Evolutionary conservation across 2,888 invertebrate species (phyloP), one percentile per base, ranked within the genome.

Genomic region (Lypha dubia): DNA sequence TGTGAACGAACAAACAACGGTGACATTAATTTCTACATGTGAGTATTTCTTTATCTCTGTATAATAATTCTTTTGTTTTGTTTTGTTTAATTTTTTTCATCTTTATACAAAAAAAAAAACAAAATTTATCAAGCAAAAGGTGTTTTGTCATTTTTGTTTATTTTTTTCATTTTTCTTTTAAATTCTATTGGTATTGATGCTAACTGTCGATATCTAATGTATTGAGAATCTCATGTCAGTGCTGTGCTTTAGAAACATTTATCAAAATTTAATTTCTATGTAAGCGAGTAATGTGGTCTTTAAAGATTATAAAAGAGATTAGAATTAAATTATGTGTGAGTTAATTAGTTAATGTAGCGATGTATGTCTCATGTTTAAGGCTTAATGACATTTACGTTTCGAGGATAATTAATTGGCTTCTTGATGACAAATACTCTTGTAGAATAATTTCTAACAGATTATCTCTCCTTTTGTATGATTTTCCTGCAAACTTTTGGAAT

Each of bases 1-100:
- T 80, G 84, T 74, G 80, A 84, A 84, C 76, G 79, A 85, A 71
- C 85, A 79, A 81, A 80, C 73, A 81, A 80, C 73, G 87, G 87
- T 89, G 89, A 88, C 89, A 88, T 89, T 89, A 89, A 89, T 89
- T 89, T 88, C 88, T 86, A 87, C 87, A 87, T 88, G 88, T 88
- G 88, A 88, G 88, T 88, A 88, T 87, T 88, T 88, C 87, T 67
- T 46, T 24, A 53, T 11, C 22, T 73, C 1, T 24, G 35, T 86
- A 81, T 60, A 32, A 73, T 79, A 83, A n/a, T 83, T 85, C 75
- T 79, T 32, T 83, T 63, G 15, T 56, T 24, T 49, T n/a, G n/a
- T n/a, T 73, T 62, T 38, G 13, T 53, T 49, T 7, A 49, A 1
- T 24, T 62, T 3, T 44, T 24, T 67, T 56, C 20, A 24, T 51